A percentile compares a stretch with the other conserved stretches of the same genome.
phyloP scores from a whole-genome alignment of 2,888 invertebrate species.

The Himalopsyche anomala region DNA sequence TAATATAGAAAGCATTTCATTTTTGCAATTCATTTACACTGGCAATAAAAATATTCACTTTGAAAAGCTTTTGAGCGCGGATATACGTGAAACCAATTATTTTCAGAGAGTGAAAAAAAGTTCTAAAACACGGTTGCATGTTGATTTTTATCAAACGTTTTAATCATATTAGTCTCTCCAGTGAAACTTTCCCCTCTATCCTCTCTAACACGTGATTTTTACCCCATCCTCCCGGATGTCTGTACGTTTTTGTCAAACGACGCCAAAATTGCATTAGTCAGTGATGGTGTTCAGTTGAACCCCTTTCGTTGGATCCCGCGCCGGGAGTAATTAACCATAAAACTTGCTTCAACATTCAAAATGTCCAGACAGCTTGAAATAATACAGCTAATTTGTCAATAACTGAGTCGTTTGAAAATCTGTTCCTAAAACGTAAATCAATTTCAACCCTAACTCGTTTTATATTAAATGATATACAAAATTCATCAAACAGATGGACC shows the following conservation, averaged over 20 bases:
- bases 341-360: background rate
- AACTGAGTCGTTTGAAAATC: too few species aligned
- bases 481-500: too few species aligned
- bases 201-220: slow-evolving; percentile 14
- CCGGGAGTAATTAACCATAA: background rate
- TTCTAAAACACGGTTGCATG: slow-evolving; percentile 8
- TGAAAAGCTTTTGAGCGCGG: background rate
- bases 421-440: too few species aligned
- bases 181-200: background rate
- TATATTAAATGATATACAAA: too few species aligned
- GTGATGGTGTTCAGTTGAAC: background rate
- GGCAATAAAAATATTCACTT: slow-evolving; percentile 6
- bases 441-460: too few species aligned
- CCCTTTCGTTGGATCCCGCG: background rate
- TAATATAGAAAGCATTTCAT: background rate
- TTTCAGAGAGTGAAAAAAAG: slow-evolving; percentile 2
- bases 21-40: background rate
- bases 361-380: slow-evolving; percentile 1
- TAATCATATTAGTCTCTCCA: slow-evolving; percentile 4
- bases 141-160: slow-evolving; percentile 30
- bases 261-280: slow-evolving; percentile 3
- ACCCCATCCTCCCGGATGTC: background rate
- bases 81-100: slow-evolving; percentile 16
- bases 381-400: background rate
- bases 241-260: background rate